A percentile compares a stretch with the other conserved stretches of the same genome.
These are phyloP conservation scores for Caloenas nicobarica DNA, from an alignment of 2,113 vertebrate species.

Conservation along the genomic window DNA sequence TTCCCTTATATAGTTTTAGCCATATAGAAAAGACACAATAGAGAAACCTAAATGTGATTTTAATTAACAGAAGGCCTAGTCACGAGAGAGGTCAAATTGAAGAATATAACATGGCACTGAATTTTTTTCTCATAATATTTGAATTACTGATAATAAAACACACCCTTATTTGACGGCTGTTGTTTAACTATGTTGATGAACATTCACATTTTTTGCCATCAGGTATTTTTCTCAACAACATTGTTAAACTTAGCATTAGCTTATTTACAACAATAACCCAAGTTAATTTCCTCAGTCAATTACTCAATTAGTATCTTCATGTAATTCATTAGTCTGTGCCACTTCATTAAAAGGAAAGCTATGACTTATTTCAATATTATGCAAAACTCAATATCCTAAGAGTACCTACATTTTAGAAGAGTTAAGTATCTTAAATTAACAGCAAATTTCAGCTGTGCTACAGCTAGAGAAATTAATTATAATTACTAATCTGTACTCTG, in stretches of 20 bases:
- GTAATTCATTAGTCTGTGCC: neutral
- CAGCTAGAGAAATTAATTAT: neutral
- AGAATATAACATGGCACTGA: neutral
- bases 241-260: neutral
- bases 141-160: neutral
- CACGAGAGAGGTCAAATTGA: neutral
- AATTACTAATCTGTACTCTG: neutral
- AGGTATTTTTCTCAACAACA: neutral
- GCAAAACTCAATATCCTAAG: neutral
- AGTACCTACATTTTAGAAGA: neutral
- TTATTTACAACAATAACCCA: neutral
- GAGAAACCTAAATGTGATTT: neutral
- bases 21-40: neutral
- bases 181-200: neutral
- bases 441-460: neutral
- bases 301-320: neutral
- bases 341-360: neutral
- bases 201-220: neutral
- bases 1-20: neutral
- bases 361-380: neutral
- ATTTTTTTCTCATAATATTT: neutral
- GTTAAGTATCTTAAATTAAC: neutral
- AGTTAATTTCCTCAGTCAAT: conserved; percentile 18
- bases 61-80: neutral
- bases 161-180: neutral